Evolutionary conservation across 2,888 invertebrate genomes (phyloP).

Genomic region (Malacosoma neustria): DNA sequence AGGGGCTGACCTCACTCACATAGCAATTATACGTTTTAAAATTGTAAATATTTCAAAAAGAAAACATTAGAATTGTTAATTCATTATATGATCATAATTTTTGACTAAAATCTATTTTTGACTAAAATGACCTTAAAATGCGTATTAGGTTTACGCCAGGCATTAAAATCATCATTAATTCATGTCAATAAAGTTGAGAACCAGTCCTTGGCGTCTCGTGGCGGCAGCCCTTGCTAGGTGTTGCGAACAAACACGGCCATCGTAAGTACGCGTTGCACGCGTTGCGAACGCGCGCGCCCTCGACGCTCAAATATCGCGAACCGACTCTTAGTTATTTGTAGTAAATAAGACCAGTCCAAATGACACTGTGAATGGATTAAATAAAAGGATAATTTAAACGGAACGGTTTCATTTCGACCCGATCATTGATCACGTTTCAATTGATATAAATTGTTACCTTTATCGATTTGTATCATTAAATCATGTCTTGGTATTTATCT

Average conservation of each 20-base stretch:
- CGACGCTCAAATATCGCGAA: slow-evolving; percentile 12
- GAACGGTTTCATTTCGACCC: slow-evolving; percentile 41
- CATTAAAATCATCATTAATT: no score
- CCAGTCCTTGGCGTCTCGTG: no score
- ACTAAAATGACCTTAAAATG: no score
- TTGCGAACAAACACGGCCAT: background rate
- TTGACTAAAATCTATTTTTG: no score
- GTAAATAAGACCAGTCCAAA: slow-evolving; percentile 28
- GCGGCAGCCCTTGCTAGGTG: background rate
- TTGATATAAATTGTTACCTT: slow-evolving; percentile 3
- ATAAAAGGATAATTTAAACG: slow-evolving; percentile 38
- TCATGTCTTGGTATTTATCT: slow-evolving; percentile 24
- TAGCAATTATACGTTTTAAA: slow-evolving; percentile 8
- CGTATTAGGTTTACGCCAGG: no score
- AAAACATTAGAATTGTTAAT: slow-evolving; percentile 3
- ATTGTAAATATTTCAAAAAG: slow-evolving; percentile 7
- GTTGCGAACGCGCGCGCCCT: slow-evolving; percentile 18
- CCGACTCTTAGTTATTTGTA: slow-evolving; percentile 20
- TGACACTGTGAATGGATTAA: slow-evolving; percentile 39
- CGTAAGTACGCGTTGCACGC: slow-evolving; percentile 4
- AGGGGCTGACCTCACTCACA: slow-evolving; percentile 13
- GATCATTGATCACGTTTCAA: slow-evolving; percentile 13
- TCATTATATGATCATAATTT: background rate
- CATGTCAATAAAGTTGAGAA: no score
- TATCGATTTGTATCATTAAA: slow-evolving; percentile 26